phyloP scores from a whole-genome alignment of 2,113 vertebrate genomes.

The Xenotilapia longispinis region DNA sequence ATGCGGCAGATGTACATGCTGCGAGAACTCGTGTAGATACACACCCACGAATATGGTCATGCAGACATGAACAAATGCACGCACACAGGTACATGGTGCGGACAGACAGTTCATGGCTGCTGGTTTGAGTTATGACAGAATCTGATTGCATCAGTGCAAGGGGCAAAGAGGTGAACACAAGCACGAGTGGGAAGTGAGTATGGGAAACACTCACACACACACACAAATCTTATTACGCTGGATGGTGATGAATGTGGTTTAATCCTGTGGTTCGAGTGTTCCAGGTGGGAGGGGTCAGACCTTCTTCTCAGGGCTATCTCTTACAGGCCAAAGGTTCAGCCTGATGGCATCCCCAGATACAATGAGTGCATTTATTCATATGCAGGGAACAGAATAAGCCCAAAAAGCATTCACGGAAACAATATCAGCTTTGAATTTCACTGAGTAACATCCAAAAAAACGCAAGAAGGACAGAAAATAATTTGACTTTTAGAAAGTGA shows the following conservation, averaged over 20 bases:
- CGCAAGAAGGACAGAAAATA: rapidly evolving
- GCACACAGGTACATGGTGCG: not conserved
- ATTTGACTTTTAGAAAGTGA: rapidly evolving
- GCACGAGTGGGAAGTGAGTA: not conserved
- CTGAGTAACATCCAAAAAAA: not conserved
- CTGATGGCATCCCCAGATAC: not conserved
- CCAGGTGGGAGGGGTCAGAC: constrained; percentile 38
- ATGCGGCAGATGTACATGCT: not conserved
- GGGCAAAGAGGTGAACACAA: not conserved
- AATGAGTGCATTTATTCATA: constrained; percentile 43
- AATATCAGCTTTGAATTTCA: not conserved
- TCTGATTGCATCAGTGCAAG: constrained; percentile 37
- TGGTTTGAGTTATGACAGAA: constrained; percentile 49
- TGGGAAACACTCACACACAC: not conserved
- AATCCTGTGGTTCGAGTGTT: constrained; percentile 29
- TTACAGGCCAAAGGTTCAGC: constrained; percentile 48
- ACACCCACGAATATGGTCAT: not conserved
- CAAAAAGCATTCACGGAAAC: not conserved
- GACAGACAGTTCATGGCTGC: constrained; percentile 45
- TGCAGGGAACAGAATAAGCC: not conserved
- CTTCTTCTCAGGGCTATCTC: constrained; percentile 65
- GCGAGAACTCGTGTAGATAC: not conserved
- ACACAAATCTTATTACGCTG: constrained; percentile 5
- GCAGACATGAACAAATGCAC: not conserved
- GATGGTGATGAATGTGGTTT: constrained; percentile 39